Base-by-base conservation (phyloP, 2,888 invertebrate species). In the Anagyrus pseudococci region DNA sequence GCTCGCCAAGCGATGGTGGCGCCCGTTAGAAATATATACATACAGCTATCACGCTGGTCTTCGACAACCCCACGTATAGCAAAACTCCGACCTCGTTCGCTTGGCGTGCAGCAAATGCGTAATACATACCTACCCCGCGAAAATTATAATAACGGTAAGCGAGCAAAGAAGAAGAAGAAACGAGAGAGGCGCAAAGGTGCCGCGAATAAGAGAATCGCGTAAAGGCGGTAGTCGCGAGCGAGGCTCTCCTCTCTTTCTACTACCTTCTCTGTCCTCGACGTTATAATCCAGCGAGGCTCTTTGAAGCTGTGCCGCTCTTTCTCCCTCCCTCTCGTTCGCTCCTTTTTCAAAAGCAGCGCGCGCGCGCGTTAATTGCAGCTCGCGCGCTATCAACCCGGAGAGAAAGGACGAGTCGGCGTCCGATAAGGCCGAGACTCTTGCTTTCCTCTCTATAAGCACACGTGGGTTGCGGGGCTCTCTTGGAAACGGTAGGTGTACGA, bases 231-330 rank as follows among this genome's bases (percentile, higher is more conserved):
- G 67, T 69, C 69, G 66, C 70, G 58, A 71, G 25, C 26, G 13
- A 17, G 25, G n/a, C 49, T 33, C 48, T n/a, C 29, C 47, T 7
- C 17, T 19, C 17, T 2, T 47, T 25, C 15, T 25, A 3, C 49
- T 50, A n/a, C 37, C n/a, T 1, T 37, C 53, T 25, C 54, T 20
- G 8, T 17, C 23, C 33, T 20, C 44, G 37, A 63, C 40, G 58
- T 54, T 58, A 50, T 73, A 73, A 75, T 72, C 68, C 69, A 70
- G 62, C 62, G 71, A 71, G 70, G 61, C 61, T 68, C 71, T 76
- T 76, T 76, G 74, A 74, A 54, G 68, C 62, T 65, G 66, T 66
- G 64, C 59, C 60, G 56, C 56, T 55, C 8, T 15, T 37, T 15
- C 8, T 37, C 66, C 67, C 33, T 37, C 33, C 2, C 33, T 37